Evolutionary conservation across 2,797 vertebrate species (phyloP).

Genomic region (Phaenicophaeus curvirostris): DNA sequence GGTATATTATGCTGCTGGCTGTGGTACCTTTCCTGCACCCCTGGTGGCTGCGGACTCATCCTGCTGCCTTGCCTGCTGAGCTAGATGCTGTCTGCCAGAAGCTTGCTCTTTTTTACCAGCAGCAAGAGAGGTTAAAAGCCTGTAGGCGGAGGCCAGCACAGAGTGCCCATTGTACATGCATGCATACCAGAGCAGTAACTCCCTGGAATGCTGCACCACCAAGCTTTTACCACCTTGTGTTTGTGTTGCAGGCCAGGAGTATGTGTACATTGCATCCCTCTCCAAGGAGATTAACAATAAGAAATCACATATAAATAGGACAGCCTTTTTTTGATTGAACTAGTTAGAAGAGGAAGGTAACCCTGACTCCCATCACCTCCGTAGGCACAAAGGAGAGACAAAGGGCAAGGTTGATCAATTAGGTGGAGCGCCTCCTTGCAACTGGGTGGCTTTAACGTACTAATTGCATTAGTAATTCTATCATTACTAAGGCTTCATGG

Average conservation of each 20-base stretch:
- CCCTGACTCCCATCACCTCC: not conserved
- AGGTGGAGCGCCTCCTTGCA: not conserved
- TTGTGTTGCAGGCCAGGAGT: constrained; percentile 34
- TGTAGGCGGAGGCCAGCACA: constrained; percentile 51
- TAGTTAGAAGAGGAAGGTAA: not conserved
- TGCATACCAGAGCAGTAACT: constrained; percentile 63
- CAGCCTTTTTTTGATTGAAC: not conserved
- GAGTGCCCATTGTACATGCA: constrained; percentile 62
- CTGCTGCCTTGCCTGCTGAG: not conserved
- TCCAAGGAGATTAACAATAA: constrained; percentile 25
- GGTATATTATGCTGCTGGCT: rapidly evolving
- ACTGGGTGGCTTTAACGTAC: not conserved
- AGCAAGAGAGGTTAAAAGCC: constrained; percentile 29
- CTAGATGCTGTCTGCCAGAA: not conserved
- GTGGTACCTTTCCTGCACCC: not conserved
- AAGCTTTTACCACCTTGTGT: constrained; percentile 65
- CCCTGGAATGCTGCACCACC: constrained; percentile 68
- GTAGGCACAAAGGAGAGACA: not conserved
- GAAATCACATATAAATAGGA: constrained; percentile 22
- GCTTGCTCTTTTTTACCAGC: not conserved
- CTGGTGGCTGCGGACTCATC: rapidly evolving
- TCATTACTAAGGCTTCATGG: not conserved
- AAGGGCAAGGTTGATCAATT: not conserved
- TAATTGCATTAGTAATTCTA: constrained; percentile 35
- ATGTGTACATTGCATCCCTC: constrained; percentile 15